A percentile compares a stretch with the other conserved stretches of the same genome.
Evolutionary conservation across 2,113 vertebrate genomes (phyloP).

Genomic region (Etia nguti): DNA sequence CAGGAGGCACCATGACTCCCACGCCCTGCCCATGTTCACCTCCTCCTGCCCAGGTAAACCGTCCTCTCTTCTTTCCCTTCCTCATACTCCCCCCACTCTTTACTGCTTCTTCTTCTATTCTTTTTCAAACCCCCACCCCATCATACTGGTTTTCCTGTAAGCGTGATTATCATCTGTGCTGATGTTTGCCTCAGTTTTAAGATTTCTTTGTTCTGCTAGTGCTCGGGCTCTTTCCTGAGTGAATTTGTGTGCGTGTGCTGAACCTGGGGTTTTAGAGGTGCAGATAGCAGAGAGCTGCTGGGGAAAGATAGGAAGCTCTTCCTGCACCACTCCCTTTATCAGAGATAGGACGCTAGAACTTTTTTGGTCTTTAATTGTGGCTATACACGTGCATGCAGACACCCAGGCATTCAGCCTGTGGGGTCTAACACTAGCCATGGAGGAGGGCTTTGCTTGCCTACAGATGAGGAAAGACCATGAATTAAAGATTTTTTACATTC

Average conservation of each 20-base stretch:
- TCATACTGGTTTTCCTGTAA: not conserved
- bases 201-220: not conserved
- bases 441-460: not conserved
- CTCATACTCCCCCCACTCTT: too few relatives aligned
- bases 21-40: slow-evolving; percentile 91
- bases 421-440: not conserved
- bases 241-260: not conserved
- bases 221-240: not conserved
- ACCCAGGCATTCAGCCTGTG: not conserved
- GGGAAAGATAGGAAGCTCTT: slow-evolving; percentile 52
- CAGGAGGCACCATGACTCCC: slow-evolving; percentile 80
- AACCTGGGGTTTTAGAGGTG: not conserved
- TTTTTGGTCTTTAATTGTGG: not conserved
- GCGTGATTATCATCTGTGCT: not conserved
- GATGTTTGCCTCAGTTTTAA: not conserved
- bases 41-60: slow-evolving; percentile 90
- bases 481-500: not conserved
- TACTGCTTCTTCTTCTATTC: not conserved
- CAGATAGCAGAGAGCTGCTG: slow-evolving; percentile 58
- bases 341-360: not conserved
- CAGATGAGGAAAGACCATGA: not conserved
- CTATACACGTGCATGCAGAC: not conserved
- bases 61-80: not conserved
- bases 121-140: rapidly evolving
- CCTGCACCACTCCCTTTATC: slow-evolving; percentile 52